These are phyloP conservation scores for Hyperoplus lanceolatus DNA, from an alignment of 2,797 vertebrate species.

Conservation along the genomic window DNA sequence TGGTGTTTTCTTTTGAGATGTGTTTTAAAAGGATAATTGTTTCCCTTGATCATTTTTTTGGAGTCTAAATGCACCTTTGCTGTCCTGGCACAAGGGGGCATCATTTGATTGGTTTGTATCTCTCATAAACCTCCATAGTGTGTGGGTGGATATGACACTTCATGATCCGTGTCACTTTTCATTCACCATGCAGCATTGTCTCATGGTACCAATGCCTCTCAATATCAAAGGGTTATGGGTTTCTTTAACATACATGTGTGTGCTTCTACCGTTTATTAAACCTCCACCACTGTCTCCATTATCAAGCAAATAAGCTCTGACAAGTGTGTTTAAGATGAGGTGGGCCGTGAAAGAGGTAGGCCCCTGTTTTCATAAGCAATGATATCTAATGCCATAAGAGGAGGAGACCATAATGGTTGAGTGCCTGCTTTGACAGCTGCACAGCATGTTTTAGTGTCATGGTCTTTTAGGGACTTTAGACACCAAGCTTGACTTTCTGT, in stretches of 20 bases:
- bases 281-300: background rate
- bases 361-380: conserved; percentile 19
- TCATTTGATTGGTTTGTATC: conserved; percentile 19
- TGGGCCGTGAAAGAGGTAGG: background rate
- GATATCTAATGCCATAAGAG: conserved; percentile 16
- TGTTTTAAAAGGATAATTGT: background rate
- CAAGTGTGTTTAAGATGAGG: conserved; percentile 1
- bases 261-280: background rate
- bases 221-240: background rate
- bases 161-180: background rate
- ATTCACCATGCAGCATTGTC: background rate
- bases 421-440: conserved; percentile 71
- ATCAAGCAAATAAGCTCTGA: conserved; percentile 2
- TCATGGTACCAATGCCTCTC: background rate
- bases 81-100: conserved; percentile 55
- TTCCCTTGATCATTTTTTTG: background rate
- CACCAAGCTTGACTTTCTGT: conserved; percentile 72
- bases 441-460: conserved; percentile 50
- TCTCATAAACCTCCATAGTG: no score
- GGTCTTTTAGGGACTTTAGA: conserved; percentile 88
- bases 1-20: background rate
- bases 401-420: conserved; percentile 52
- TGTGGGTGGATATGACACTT: background rate
- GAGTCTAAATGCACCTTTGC: conserved; percentile 17
- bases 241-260: conserved; percentile 3